Percentiles rank a stretch among this genome's conserved stretches.
Evolutionary conservation across 2,888 invertebrate genomes (phyloP).

Genomic region (Trichacis sp.): DNA sequence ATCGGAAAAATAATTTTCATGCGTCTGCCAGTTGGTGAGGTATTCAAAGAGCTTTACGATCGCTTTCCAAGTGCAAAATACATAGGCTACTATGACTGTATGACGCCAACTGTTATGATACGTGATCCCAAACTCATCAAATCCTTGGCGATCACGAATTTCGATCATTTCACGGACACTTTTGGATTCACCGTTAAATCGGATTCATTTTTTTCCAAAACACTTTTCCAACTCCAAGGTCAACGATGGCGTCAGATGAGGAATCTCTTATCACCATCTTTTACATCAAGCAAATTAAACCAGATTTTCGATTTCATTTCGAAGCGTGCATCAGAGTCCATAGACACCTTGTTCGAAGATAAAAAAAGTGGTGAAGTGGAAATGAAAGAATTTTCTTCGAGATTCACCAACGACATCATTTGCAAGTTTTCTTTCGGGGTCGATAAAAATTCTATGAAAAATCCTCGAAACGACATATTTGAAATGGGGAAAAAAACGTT

Average conservation of each 20-base stretch:
- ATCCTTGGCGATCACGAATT: conserved; percentile 47
- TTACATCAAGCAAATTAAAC: conserved; percentile 73
- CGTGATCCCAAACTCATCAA: conserved; percentile 58
- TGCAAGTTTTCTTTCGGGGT: conserved; percentile 57
- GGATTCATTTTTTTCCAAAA: conserved; percentile 48
- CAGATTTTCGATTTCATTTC: conserved; percentile 70
- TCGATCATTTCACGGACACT: conserved; percentile 43
- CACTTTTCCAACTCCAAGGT: conserved; percentile 55
- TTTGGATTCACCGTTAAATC: conserved; percentile 35
- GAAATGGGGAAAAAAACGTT: conserved; percentile 43
- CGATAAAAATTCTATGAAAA: conserved; percentile 50
- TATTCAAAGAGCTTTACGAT: conserved; percentile 33
- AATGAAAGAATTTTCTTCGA: conserved; percentile 54
- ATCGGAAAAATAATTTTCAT: conserved; percentile 21
- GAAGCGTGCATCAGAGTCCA: conserved; percentile 55
- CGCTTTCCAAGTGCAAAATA: conserved; percentile 41
- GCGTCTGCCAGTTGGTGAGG: conserved; percentile 10
- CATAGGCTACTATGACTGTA: conserved; percentile 50
- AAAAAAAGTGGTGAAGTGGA: conserved; percentile 45
- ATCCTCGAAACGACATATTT: conserved; percentile 60
- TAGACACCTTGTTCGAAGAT: conserved; percentile 43
- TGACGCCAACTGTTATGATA: conserved; percentile 49
- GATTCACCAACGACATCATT: conserved; percentile 62
- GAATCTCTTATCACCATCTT: conserved; percentile 71
- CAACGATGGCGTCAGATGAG: conserved; percentile 72